Conservation (phyloP, 2,797 vertebrate genomes). For the Alauda arvensis region DNA sequence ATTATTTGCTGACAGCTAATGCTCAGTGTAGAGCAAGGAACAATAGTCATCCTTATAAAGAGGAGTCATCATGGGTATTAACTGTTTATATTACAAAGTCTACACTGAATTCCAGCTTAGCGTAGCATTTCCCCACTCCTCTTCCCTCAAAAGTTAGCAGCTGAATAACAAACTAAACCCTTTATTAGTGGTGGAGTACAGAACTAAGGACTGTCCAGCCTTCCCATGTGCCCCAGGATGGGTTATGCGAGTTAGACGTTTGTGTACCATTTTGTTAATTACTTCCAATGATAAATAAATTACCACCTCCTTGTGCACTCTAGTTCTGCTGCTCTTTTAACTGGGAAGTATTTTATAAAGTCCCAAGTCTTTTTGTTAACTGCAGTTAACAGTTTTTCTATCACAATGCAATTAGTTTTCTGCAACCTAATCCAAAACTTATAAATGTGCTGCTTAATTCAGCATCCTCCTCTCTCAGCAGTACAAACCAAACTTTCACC, state of each 20-base stretch:
- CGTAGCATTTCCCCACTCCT: not conserved
- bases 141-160: not conserved
- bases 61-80: not conserved
- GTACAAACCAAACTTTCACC: not conserved
- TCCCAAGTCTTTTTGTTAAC: not conserved
- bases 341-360: not conserved
- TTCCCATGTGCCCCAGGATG: accelerated
- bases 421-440: not conserved
- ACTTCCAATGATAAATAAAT: not conserved
- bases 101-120: not conserved
- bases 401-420: not conserved
- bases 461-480: not conserved
- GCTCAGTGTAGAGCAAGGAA: not conserved
- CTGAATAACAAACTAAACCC: not conserved
- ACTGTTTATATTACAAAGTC: not conserved
- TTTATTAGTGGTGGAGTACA: not conserved
- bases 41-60: not conserved
- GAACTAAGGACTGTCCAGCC: not conserved
- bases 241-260: not conserved
- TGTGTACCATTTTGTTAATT: not conserved
- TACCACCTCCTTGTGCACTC: not conserved
- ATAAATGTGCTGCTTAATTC: not conserved
- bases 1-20: not conserved
- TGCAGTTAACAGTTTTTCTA: not conserved
- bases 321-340: not conserved